phyloP scores from a whole-genome alignment of 2,113 vertebrate species.

The Grallaria varia region DNA sequence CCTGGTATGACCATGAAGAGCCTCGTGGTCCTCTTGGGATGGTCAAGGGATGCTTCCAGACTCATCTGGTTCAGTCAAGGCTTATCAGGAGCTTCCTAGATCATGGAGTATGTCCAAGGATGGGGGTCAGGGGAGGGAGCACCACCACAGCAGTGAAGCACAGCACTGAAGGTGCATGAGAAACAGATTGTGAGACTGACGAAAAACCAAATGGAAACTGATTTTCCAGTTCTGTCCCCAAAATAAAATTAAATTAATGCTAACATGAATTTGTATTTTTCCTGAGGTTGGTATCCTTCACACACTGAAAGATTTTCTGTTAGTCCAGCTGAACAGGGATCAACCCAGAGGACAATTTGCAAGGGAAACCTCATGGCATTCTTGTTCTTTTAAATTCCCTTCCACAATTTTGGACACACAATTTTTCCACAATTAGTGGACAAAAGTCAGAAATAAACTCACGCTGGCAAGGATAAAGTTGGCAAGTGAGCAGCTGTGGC shows the following conservation, averaged over 20 bases:
- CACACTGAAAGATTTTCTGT: background rate
- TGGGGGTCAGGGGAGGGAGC: background rate
- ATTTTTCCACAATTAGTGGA: background rate
- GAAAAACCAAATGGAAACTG: background rate
- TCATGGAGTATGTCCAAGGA: background rate
- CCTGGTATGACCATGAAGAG: background rate
- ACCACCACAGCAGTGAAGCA: background rate
- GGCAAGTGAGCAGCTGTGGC: background rate
- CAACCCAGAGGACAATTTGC: background rate
- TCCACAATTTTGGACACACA: background rate
- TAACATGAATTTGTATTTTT: background rate
- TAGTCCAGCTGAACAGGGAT: background rate
- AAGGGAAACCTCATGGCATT: background rate
- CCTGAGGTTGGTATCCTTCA: background rate
- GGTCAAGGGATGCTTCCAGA: background rate
- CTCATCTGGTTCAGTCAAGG: background rate
- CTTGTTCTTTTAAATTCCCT: background rate
- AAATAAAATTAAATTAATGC: background rate
- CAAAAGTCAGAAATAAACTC: background rate
- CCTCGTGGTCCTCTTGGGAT: background rate
- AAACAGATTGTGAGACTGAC: background rate
- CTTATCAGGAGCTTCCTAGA: background rate
- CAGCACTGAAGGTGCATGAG: accelerated
- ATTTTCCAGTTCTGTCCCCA: background rate
- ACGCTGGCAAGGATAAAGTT: background rate